These are phyloP conservation scores for Mugil cephalus DNA, from an alignment of 2,113 vertebrate genomes.

Conservation along the genomic window DNA sequence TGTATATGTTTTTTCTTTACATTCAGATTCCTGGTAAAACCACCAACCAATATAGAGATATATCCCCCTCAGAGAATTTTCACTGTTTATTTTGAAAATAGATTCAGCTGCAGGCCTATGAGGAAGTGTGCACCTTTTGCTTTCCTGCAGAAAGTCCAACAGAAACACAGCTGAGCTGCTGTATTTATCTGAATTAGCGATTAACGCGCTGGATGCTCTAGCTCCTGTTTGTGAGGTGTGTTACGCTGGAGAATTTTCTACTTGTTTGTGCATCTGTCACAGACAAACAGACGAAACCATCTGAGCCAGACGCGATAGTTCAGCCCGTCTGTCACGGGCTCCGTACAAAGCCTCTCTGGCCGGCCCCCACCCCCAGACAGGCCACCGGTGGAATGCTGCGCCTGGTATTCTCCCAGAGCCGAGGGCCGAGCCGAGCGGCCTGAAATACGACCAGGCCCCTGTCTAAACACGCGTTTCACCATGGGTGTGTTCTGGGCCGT, in stretches of 20 bases:
- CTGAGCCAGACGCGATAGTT: slow-evolving; percentile 49
- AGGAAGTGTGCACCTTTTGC: too few species aligned
- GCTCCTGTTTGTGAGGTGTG: too few species aligned
- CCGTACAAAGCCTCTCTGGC: slow-evolving; percentile 68
- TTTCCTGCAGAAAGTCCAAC: too few species aligned
- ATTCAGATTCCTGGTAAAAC: too few species aligned
- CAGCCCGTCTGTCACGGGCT: slow-evolving; percentile 47
- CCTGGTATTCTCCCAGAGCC: slow-evolving; percentile 72
- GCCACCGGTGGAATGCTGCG: slow-evolving; percentile 75
- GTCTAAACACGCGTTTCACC: slow-evolving; percentile 72
- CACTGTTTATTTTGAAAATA: too few species aligned
- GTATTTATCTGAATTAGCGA: neutral
- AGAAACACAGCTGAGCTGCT: too few species aligned
- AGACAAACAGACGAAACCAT: slow-evolving; percentile 39
- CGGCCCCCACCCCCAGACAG: slow-evolving; percentile 66
- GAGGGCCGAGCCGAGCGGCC: slow-evolving; percentile 52
- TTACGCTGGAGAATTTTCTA: slow-evolving; percentile 6
- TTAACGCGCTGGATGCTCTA: too few species aligned
- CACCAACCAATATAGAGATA: too few species aligned
- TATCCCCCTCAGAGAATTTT: too few species aligned
- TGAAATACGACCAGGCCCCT: slow-evolving; percentile 77
- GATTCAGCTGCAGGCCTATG: too few species aligned
- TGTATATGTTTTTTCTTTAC: too few species aligned
- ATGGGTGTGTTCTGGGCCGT: slow-evolving; percentile 61
- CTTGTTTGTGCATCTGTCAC: slow-evolving; percentile 46